Evolutionary conservation across 2,888 invertebrate species (phyloP).

Genomic region (Noctua janthina): DNA sequence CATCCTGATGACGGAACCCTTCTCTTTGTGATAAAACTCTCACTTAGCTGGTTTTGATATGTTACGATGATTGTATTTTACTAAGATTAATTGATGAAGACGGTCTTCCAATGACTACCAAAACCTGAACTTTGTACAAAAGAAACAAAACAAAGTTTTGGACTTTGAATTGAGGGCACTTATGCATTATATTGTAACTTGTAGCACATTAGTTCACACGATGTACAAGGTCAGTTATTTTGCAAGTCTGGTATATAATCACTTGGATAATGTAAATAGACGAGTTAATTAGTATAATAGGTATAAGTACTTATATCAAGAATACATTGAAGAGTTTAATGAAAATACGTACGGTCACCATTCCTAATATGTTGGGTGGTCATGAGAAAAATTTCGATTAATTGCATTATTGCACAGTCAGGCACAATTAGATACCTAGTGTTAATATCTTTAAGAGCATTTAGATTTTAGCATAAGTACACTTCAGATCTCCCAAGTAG

Average conservation of each 20-base stretch:
- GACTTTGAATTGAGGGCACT: constrained; percentile 16
- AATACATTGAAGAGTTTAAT: not conserved
- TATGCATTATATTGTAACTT: constrained; percentile 20
- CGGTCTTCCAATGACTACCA: not conserved
- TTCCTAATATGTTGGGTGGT: no score
- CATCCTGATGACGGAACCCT: not conserved
- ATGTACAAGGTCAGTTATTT: constrained; percentile 23
- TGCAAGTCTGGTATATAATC: not conserved
- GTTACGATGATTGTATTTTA: not conserved
- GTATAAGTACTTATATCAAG: not conserved
- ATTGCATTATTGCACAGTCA: no score
- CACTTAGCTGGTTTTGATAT: no score
- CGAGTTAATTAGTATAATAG: not conserved
- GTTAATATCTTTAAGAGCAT: no score
- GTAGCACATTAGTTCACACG: constrained; percentile 15
- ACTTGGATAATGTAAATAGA: constrained; percentile 1
- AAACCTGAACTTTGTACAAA: not conserved
- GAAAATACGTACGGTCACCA: not conserved
- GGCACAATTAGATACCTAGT: no score
- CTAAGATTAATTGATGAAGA: not conserved
- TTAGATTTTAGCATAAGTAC: no score
- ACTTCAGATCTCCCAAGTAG: no score
- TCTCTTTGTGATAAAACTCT: not conserved
- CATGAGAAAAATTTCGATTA: no score
- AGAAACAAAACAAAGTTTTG: not conserved